Conservation (phyloP, 2,113 vertebrate species). For the Dasyornis broadbenti region DNA sequence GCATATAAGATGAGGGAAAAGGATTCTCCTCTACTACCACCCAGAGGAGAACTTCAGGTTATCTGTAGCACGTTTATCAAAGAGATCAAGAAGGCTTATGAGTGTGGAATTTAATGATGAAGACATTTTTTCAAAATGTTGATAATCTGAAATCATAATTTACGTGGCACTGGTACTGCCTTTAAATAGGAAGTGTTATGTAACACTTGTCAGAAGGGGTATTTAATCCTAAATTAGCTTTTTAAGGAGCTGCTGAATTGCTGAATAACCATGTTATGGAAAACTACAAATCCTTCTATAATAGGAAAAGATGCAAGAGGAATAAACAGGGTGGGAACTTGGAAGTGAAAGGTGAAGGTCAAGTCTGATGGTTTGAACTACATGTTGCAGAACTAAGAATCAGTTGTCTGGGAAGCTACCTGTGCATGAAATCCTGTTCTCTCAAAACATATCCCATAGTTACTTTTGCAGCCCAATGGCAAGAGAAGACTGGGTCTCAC, state of each 20-base stretch:
- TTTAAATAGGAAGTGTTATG: conserved; percentile 36
- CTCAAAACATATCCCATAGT: accelerated
- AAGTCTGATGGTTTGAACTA: not conserved
- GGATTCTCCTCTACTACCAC: not conserved
- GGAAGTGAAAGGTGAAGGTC: not conserved
- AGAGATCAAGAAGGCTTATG: not conserved
- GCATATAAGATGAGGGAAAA: not conserved
- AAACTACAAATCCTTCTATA: not conserved
- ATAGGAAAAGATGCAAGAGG: not conserved
- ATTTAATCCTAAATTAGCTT: conserved; percentile 11
- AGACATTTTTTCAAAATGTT: not conserved
- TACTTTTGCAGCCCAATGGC: accelerated
- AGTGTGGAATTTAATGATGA: not conserved
- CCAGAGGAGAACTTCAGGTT: not conserved
- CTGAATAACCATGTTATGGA: not conserved
- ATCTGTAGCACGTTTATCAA: not conserved
- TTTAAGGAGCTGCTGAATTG: not conserved
- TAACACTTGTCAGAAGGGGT: not conserved
- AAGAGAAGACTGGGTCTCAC: not conserved
- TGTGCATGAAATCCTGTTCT: not conserved
- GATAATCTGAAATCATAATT: conserved; percentile 9
- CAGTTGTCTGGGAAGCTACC: not conserved
- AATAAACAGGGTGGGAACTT: not conserved
- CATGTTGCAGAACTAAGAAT: not conserved
- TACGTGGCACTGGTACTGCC: not conserved